A percentile compares a stretch with the other conserved stretches of the same genome.
phyloP scores from a whole-genome alignment of 1,140 invertebrate genomes.

The Drosophila ficusphila region DNA sequence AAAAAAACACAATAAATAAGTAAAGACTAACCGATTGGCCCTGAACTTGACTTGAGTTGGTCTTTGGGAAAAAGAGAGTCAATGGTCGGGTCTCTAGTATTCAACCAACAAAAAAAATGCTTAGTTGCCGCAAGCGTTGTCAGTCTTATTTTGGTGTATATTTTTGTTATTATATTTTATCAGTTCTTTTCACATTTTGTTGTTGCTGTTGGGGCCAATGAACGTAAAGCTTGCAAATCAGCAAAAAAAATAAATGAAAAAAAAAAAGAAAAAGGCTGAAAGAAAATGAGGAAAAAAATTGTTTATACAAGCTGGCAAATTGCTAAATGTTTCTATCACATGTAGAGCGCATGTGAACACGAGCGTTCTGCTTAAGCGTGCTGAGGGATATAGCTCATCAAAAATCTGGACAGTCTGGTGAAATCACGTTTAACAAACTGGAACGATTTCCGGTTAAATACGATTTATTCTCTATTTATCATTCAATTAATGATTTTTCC shows the following conservation, averaged over 20 bases:
- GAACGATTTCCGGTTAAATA: not conserved
- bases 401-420: not conserved
- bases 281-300: conserved; percentile 48
- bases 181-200: conserved; percentile 47
- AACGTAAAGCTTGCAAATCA: conserved; percentile 73
- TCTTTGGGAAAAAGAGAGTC: conserved; percentile 63
- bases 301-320: conserved; percentile 67
- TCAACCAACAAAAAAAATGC: conserved; percentile 52
- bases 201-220: conserved; percentile 60
- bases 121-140: conserved; percentile 67
- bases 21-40: conserved; percentile 46
- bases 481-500: too few species aligned
- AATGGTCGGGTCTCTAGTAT: conserved; percentile 53
- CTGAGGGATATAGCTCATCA: conserved; percentile 11
- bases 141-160: conserved; percentile 18
- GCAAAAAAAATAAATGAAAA: conserved; percentile 59
- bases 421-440: conserved; percentile 15
- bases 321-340: conserved; percentile 65
- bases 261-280: conserved; percentile 23
- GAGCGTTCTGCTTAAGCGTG: not conserved
- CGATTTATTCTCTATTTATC: not conserved
- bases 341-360: conserved; percentile 58
- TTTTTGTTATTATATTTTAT: conserved; percentile 57
- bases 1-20: conserved; percentile 7
- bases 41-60: conserved; percentile 73